Percentiles rank a stretch among this genome's conserved stretches.
These are phyloP conservation scores for Lepas anatifera DNA, from an alignment of 2,888 invertebrate genomes.

Conservation along the genomic window DNA sequence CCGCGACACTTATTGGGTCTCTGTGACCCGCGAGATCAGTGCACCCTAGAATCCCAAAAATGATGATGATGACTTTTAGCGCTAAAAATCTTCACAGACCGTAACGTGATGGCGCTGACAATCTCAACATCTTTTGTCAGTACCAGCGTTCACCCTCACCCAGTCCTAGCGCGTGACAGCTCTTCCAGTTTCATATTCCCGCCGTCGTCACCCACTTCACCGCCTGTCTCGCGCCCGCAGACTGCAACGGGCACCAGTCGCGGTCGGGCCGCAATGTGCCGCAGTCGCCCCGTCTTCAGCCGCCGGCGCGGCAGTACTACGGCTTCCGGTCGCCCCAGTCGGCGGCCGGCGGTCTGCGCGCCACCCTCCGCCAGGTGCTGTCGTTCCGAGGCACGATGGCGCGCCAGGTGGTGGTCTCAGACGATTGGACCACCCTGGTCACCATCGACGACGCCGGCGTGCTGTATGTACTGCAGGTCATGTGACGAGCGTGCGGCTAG, in stretches of 20 bases:
- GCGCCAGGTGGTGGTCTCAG: background rate
- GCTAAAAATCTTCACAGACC: too few relatives aligned
- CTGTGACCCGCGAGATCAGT: too few relatives aligned
- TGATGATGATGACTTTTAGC: too few relatives aligned
- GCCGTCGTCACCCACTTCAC: background rate
- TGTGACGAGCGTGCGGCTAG: background rate
- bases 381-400: constrained; percentile 5
- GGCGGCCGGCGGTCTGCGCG: background rate
- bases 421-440: background rate
- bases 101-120: too few relatives aligned
- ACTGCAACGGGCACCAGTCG: background rate
- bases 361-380: background rate
- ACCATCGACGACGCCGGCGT: constrained; percentile 14
- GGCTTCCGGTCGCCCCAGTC: background rate
- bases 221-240: background rate
- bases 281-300: background rate
- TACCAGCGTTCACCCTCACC: too few relatives aligned
- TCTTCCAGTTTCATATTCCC: too few relatives aligned
- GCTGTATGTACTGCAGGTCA: constrained; percentile 8
- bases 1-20: too few relatives aligned
- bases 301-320: background rate
- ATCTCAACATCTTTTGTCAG: too few relatives aligned
- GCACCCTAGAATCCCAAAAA: too few relatives aligned
- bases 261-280: background rate
- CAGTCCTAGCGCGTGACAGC: too few relatives aligned